A percentile compares a stretch with the other conserved stretches of the same genome.
These are phyloP conservation scores for Planiliza haematocheilus DNA, from an alignment of 2,113 vertebrate species.

Conservation along the genomic window DNA sequence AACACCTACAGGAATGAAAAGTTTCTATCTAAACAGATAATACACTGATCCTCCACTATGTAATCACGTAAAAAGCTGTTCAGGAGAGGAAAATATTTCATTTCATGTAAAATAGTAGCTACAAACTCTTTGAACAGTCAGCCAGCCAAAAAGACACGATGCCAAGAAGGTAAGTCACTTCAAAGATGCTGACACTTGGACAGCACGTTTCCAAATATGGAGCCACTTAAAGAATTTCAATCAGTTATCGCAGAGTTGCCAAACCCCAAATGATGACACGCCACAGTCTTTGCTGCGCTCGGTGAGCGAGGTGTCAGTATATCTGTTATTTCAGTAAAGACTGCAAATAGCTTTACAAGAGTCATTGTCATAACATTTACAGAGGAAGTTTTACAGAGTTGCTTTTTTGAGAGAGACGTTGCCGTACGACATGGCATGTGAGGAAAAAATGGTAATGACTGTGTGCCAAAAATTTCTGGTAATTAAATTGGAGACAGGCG, in stretches of 20 bases:
- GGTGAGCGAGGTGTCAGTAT: background rate
- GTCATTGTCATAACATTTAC: background rate
- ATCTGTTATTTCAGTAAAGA: conserved; percentile 23
- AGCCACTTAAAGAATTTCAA: conserved; percentile 48
- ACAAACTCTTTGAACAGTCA: conserved; percentile 8
- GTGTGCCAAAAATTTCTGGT: background rate
- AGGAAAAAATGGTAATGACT: background rate
- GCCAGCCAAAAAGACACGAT: conserved; percentile 30
- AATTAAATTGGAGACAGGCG: conserved; percentile 2
- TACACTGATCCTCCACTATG: too few species aligned
- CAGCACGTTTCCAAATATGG: conserved; percentile 23
- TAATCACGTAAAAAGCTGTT: too few species aligned
- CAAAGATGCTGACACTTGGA: conserved; percentile 34
- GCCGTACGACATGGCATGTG: background rate
- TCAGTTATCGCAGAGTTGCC: conserved; percentile 45
- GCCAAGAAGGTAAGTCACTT: conserved; percentile 34
- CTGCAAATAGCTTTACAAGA: conserved; percentile 13
- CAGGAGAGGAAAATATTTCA: conserved; percentile 31
- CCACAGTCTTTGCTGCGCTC: conserved; percentile 18
- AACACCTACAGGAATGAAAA: too few species aligned
- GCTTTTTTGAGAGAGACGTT: conserved; percentile 1
- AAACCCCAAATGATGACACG: conserved; percentile 31
- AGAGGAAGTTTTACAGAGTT: background rate
- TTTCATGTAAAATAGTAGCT: conserved; percentile 17
- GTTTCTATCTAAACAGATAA: too few species aligned